Evolutionary conservation across 2,113 vertebrate species (phyloP).

Genomic region (Sylvietta virens): DNA sequence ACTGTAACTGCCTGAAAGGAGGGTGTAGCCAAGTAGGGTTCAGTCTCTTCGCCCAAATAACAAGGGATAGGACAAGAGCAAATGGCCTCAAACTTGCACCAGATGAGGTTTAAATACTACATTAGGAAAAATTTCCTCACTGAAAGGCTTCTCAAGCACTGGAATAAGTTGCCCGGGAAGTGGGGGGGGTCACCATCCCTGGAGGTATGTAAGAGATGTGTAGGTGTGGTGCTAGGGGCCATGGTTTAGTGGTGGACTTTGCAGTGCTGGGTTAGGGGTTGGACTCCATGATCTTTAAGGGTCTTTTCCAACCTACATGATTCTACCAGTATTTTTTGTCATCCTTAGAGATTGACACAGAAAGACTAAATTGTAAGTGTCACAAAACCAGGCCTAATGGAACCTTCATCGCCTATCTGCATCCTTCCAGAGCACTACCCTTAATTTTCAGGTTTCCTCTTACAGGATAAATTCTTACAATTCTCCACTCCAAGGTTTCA

Average conservation of each 20-base stretch:
- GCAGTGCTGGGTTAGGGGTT: neutral
- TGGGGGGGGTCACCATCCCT: neutral
- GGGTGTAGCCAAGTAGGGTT: fast-evolving
- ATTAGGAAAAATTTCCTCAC: neutral
- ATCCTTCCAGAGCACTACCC: neutral
- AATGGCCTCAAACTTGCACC: neutral
- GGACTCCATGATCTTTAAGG: neutral
- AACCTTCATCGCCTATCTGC: neutral
- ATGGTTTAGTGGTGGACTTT: neutral
- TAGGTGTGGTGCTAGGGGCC: neutral
- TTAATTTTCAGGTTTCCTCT: neutral
- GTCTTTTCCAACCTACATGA: neutral
- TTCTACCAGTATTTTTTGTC: neutral
- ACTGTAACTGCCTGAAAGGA: neutral
- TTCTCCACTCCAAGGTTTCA: neutral
- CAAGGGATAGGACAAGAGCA: neutral
- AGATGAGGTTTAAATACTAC: neutral
- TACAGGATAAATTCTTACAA: neutral
- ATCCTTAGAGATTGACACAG: neutral
- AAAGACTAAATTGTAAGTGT: neutral
- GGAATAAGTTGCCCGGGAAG: neutral
- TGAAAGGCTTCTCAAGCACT: neutral
- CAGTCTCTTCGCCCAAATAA: fast-evolving
- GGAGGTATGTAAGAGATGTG: neutral
- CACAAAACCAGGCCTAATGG: neutral